These are phyloP conservation scores for Hirundo rustica DNA, from an alignment of 2,797 vertebrate genomes.

Conservation along the genomic window DNA sequence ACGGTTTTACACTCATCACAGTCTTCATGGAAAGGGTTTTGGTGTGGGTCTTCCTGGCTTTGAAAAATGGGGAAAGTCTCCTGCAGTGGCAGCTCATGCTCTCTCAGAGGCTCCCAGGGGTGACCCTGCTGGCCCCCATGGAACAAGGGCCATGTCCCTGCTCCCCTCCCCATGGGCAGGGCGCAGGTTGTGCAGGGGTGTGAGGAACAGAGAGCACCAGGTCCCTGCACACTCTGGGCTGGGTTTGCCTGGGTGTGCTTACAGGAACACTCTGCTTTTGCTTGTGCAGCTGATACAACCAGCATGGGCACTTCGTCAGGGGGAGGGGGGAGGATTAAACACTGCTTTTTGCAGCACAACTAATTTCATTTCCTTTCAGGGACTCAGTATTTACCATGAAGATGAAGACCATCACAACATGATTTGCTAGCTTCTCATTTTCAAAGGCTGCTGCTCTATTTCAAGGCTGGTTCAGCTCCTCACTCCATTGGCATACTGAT, in stretches of 20 bases:
- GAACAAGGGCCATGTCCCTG: rapidly evolving
- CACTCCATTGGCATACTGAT: neutral
- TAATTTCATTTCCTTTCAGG: neutral
- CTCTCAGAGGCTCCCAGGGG: rapidly evolving
- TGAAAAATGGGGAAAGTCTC: neutral
- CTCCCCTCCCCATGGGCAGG: rapidly evolving
- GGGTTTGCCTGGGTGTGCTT: rapidly evolving
- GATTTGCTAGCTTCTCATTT: neutral
- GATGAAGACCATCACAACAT: neutral
- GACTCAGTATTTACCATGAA: neutral
- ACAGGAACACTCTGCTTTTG: neutral
- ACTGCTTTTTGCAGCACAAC: neutral
- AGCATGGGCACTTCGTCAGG: neutral
- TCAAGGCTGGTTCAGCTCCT: neutral
- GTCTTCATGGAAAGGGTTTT: neutral
- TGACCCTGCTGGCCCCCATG: rapidly evolving
- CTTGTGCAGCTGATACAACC: neutral
- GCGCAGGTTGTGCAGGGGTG: rapidly evolving
- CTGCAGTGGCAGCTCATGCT: rapidly evolving
- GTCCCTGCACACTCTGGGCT: rapidly evolving
- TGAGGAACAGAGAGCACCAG: neutral
- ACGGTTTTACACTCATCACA: neutral
- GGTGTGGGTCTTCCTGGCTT: neutral
- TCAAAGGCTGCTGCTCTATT: neutral
- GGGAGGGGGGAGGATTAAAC: neutral